Percentiles rank a stretch among this genome's conserved stretches.
phyloP scores from a whole-genome alignment of 2,888 invertebrate genomes.

The Mactromeris polynyma region DNA sequence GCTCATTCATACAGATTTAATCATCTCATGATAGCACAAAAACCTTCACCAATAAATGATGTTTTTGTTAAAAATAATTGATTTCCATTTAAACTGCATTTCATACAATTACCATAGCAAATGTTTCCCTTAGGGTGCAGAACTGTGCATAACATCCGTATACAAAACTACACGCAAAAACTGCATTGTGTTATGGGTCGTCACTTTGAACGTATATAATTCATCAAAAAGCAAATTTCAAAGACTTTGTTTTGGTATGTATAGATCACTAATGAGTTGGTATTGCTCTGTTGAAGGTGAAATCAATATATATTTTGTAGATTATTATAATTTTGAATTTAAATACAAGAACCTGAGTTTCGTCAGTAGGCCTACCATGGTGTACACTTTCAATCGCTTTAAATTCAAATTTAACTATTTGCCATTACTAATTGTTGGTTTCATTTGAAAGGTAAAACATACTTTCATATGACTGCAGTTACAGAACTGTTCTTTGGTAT shows the following conservation, averaged over 20 bases:
- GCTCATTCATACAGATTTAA: neutral
- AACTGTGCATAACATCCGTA: conserved; percentile 9
- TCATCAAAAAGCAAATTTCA: neutral
- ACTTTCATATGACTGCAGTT: neutral
- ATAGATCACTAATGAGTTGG: neutral
- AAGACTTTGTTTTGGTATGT: neutral
- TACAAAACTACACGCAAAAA: conserved; percentile 19
- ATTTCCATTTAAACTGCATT: neutral
- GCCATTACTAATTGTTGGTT: neutral
- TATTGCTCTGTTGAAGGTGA: neutral
- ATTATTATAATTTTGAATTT: conserved; percentile 25
- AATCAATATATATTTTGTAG: neutral
- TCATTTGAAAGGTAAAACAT: neutral
- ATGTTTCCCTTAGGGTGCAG: too few relatives aligned
- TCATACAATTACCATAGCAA: neutral
- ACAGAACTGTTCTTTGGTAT: neutral
- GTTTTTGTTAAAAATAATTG: too few relatives aligned
- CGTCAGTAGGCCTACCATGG: neutral
- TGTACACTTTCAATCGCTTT: conserved; percentile 6
- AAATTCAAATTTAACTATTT: conserved; percentile 12
- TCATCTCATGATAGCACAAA: too few relatives aligned
- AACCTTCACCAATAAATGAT: too few relatives aligned
- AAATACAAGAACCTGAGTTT: conserved; percentile 17
- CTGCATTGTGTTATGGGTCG: conserved; percentile 42
- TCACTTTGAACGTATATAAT: conserved; percentile 15